Base-by-base conservation (phyloP, 2,797 vertebrate genomes). In the Smutsia temminckii region DNA sequence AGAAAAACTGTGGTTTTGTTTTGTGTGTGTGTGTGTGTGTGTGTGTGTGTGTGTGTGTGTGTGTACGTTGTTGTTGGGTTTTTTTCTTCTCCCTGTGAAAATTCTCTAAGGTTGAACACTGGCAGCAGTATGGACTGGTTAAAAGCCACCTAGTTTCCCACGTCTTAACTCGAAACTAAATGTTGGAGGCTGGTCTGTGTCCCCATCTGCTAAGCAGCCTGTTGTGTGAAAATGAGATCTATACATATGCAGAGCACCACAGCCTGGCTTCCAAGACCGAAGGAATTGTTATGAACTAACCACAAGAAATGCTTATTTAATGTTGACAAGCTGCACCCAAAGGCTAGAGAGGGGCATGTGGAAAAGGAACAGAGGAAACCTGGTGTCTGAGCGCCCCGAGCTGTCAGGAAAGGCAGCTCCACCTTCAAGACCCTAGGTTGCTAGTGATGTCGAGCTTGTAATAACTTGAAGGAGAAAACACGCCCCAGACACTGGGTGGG, bases 121-220 rank as follows among this genome's bases (percentile, higher is more conserved):
- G 98, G 98, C 98, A 98, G 95, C 42, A 21, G 66, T 79, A 89
- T 78, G 42, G 96, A 75, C 51, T 93, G 97, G 97, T 97, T 98
- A 96, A 95, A 98, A 98, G 98, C 98, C 98, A 93, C 97, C 97
- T 83, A 91, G 94, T 97, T 98, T 96, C 98, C 97, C 96, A 79
- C 85, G 75, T 90, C 95, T 80, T 92, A 92, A 95, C 93, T 95
- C 68, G 93, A 78, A 97, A 97, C 94, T 94, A 94, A 97, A 97
- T 6, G 97, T 96, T 96, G 97, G 98, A 97, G 96, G 97, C 95
- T 97, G 95, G 93, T 95, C 96, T 94, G 97, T 92, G 97, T 97
- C 95, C 75, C 98, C 98, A 98, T 98, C 98, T 98, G 98, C 97
- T 96, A 63, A 80, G 90, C 98, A 98, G 98, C 98, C 98, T 98